Conservation (phyloP, 2,888 invertebrate genomes). For the Drosophila quinaria region DNA sequence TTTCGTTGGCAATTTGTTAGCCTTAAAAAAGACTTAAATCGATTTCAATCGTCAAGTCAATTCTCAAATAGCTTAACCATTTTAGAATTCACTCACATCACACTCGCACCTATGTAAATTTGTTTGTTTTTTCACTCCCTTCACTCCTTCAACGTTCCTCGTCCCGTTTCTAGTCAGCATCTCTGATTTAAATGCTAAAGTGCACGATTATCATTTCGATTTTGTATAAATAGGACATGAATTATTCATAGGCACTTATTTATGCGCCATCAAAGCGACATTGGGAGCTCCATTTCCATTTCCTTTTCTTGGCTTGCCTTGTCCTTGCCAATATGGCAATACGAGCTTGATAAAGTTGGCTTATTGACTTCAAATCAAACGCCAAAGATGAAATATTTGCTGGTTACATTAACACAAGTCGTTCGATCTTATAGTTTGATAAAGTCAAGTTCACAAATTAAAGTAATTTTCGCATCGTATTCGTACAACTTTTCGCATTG, state of each 20-base stretch:
- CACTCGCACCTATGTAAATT: constrained; percentile 61
- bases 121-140: constrained; percentile 38
- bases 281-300: constrained; percentile 57
- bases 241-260: constrained; percentile 76
- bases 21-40: background rate
- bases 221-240: constrained; percentile 76
- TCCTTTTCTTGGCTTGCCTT: constrained; percentile 15
- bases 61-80: constrained; percentile 23
- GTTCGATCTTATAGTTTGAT: constrained; percentile 66
- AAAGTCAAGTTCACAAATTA: constrained; percentile 72
- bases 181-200: constrained; percentile 80
- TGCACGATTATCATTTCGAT: constrained; percentile 80
- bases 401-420: constrained; percentile 56
- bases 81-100: constrained; percentile 29
- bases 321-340: constrained; percentile 51
- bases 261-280: constrained; percentile 80
- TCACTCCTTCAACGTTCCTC: constrained; percentile 7
- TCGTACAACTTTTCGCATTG: constrained; percentile 51
- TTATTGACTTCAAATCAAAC: constrained; percentile 63
- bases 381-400: constrained; percentile 59
- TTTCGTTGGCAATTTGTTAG: constrained; percentile 8
- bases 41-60: constrained; percentile 10
- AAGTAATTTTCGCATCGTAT: constrained; percentile 69
- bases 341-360: constrained; percentile 58
- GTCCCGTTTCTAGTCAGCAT: constrained; percentile 26